phyloP scores from a whole-genome alignment of 2,888 invertebrate genomes.

The Chrysolina americana region DNA sequence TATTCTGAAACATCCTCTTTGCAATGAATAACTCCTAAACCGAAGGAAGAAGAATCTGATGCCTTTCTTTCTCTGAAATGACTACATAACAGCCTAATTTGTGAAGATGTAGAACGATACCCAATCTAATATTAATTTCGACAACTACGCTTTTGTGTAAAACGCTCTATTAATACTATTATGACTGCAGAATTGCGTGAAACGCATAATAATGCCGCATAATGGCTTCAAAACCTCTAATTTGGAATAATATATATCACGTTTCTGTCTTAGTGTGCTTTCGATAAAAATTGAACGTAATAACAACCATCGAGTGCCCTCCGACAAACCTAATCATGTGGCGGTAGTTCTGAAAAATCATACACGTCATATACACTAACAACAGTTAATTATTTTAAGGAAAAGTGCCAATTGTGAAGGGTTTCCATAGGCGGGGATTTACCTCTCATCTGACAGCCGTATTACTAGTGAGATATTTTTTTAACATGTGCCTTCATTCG shows the following conservation, averaged over 20 bases:
- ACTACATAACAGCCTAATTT: too few relatives aligned
- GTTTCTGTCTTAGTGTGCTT: neutral
- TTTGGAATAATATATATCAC: slow-evolving; percentile 2
- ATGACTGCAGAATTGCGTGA: neutral
- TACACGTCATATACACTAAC: neutral
- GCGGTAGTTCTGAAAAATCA: neutral
- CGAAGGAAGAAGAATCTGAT: too few relatives aligned
- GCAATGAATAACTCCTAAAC: too few relatives aligned
- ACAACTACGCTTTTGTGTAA: too few relatives aligned
- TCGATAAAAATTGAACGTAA: neutral
- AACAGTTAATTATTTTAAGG: slow-evolving; percentile 16
- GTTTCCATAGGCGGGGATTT: neutral
- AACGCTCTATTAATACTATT: neutral
- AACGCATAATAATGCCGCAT: slow-evolving; percentile 12
- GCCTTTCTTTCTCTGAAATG: too few relatives aligned
- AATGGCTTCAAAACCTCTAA: neutral
- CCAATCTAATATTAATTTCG: too few relatives aligned
- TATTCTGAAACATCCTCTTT: too few relatives aligned
- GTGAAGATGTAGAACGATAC: too few relatives aligned
- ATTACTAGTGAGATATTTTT: too few relatives aligned
- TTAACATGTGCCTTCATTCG: too few relatives aligned
- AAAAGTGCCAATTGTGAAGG: neutral
- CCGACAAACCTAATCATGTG: neutral
- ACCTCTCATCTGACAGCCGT: too few relatives aligned
- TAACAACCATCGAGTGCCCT: neutral